Base-by-base conservation (phyloP, 1,140 invertebrate genomes). In the Mya arenaria region DNA sequence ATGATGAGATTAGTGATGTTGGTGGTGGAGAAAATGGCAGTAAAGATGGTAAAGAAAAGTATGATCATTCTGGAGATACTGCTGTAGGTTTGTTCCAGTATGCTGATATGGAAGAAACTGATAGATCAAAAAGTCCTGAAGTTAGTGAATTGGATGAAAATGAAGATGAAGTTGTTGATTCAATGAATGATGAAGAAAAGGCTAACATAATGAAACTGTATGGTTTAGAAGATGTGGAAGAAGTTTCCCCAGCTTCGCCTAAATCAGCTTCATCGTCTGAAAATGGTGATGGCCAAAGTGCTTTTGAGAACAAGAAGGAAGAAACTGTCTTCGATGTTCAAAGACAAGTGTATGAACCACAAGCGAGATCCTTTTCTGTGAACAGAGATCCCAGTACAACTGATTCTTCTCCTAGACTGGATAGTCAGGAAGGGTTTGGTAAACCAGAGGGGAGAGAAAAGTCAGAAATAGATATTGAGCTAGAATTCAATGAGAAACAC, bases 261-360 rank as follows among this genome's bases (percentile, higher is more conserved):
- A 69, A 80, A 32, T 80, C 77, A 41, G 65, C 77, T 44, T 80
- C 77, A 23, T 55, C 65, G 6, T 68, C 48, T 41, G 48, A 60
- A 23, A 37, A 32, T 25, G 77, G 56, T 25, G 36, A 34, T 8
- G n/a, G n/a, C 25, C 30, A 65, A 19, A 36, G 32, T 69, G 63
- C 44, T 41, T 4, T 69, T 4, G 39, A 68, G 44, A 52, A 69
- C 4, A 37, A 65, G 13, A 32, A 55, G 0, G 3, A 32, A 30
- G 4, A 19, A 48, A 37, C 56, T 25, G 44, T 69, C 19, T 8
- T 69, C 23, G 77, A 80, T 80, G 66, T 80, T 3, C 77, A 80
- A 36, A 80, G 77, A 62, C 63, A 80, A 44, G 32, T 80, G n/a
- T 80, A 80, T 62, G 77, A 80, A 62, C 77, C 77, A 15, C 63